Percentiles rank a stretch among this genome's conserved stretches.
Evolutionary conservation across 2,888 invertebrate species (phyloP).

Genomic region (Protodeltote pygarga): DNA sequence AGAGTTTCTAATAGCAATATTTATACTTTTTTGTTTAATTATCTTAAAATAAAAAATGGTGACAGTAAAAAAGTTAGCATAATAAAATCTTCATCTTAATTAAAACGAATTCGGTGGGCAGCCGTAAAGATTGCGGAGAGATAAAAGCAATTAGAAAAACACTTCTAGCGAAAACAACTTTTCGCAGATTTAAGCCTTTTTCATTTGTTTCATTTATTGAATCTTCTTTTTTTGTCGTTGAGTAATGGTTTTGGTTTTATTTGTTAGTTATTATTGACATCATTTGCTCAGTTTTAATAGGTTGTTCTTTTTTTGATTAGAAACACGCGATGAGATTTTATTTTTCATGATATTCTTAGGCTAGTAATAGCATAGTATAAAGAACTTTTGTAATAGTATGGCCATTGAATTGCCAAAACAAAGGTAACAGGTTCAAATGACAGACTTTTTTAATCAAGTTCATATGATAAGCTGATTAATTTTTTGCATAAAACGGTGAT

Average conservation of each 20-base stretch:
- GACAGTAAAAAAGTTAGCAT: conserved; percentile 8
- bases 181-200: conserved; percentile 45
- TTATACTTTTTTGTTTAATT: conserved; percentile 2
- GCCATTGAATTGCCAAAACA: no score
- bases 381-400: no score
- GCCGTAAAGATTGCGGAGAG: conserved; percentile 39
- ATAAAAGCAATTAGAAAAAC: conserved; percentile 52
- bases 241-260: conserved; percentile 18
- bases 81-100: conserved; percentile 29
- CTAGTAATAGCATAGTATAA: no score
- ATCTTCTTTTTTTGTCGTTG: conserved; percentile 24
- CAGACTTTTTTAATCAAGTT: no score
- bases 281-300: conserved; percentile 14
- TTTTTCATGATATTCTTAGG: no score
- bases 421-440: no score
- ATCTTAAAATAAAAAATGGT: neutral
- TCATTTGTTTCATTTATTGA: conserved; percentile 37
- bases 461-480: no score
- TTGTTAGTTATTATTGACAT: no score
- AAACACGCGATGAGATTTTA: neutral
- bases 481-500: no score
- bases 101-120: conserved; percentile 37
- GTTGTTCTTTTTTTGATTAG: neutral
- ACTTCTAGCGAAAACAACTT: conserved; percentile 46
- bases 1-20: neutral